Evolutionary conservation across 2,797 vertebrate genomes (phyloP).

Genomic region (Hemibagrus guttatus): DNA sequence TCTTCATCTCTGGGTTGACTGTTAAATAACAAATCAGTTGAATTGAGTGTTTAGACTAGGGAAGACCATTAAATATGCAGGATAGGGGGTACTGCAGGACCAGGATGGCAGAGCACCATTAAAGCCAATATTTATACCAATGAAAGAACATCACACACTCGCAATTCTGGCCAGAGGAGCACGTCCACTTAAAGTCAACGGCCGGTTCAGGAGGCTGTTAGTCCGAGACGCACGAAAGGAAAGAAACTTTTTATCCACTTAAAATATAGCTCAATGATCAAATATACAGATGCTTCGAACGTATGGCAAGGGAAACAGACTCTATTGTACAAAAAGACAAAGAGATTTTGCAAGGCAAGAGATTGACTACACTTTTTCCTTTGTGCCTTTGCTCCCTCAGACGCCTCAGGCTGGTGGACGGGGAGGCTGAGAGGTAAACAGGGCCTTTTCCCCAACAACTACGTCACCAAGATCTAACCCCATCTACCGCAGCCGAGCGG

Average conservation of each 20-base stretch:
- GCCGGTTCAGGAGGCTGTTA: background rate
- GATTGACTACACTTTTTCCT: background rate
- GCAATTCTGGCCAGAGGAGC: background rate
- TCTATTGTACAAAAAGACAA: background rate
- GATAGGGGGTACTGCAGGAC: background rate
- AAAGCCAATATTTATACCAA: background rate
- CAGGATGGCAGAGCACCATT: background rate
- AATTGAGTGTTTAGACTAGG: background rate
- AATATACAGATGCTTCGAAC: background rate
- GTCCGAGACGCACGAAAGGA: too few species aligned
- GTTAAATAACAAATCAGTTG: background rate
- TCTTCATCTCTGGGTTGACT: background rate
- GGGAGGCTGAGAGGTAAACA: constrained; percentile 95
- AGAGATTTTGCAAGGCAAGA: background rate
- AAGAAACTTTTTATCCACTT: background rate
- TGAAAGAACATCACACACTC: background rate
- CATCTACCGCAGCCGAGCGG: constrained; percentile 40
- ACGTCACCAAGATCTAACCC: constrained; percentile 90
- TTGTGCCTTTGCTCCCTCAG: constrained; percentile 64
- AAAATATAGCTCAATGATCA: background rate
- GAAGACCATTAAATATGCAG: background rate
- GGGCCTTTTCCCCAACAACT: constrained; percentile 98
- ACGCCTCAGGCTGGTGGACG: constrained; percentile 96
- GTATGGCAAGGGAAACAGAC: background rate
- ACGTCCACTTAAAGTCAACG: background rate